These are phyloP conservation scores for Mamestra brassicae DNA, from an alignment of 2,888 invertebrate genomes.

Conservation along the genomic window DNA sequence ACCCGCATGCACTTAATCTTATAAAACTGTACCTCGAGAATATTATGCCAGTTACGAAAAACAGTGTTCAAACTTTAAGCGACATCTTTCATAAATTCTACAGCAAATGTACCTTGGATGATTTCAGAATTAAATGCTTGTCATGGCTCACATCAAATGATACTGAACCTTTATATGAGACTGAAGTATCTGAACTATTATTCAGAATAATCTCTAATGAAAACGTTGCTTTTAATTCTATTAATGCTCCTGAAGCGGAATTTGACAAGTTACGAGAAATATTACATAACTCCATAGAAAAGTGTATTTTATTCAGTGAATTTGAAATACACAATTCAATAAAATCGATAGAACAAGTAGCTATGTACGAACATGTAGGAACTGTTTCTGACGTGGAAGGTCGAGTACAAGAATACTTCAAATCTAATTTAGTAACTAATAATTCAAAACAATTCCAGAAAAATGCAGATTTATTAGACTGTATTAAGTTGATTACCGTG, in stretches of 20 bases:
- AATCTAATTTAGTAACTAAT: constrained; percentile 30
- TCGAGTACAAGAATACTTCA: constrained; percentile 66
- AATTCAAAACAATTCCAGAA: constrained; percentile 54
- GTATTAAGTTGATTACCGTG: constrained; percentile 71
- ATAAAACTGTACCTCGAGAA: constrained; percentile 83
- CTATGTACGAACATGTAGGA: constrained; percentile 64
- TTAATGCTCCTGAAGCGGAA: constrained; percentile 30
- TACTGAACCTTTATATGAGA: constrained; percentile 65
- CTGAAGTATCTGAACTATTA: constrained; percentile 73
- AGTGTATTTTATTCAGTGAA: constrained; percentile 81
- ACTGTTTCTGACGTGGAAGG: constrained; percentile 70
- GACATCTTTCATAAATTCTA: constrained; percentile 79
- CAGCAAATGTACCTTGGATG: constrained; percentile 78
- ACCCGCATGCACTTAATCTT: constrained; percentile 77
- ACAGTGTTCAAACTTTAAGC: constrained; percentile 79
- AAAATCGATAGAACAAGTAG: constrained; percentile 26
- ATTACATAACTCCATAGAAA: constrained; percentile 79
- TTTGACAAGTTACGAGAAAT: constrained; percentile 71
- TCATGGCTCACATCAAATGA: constrained; percentile 79
- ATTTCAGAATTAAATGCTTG: constrained; percentile 76
- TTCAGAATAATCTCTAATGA: constrained; percentile 79
- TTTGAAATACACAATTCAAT: constrained; percentile 76
- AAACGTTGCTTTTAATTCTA: constrained; percentile 70
- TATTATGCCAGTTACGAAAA: constrained; percentile 81
- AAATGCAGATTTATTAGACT: constrained; percentile 67